These are phyloP conservation scores for Cuniculus paca DNA, from an alignment of 2,797 vertebrate species.

Conservation along the genomic window DNA sequence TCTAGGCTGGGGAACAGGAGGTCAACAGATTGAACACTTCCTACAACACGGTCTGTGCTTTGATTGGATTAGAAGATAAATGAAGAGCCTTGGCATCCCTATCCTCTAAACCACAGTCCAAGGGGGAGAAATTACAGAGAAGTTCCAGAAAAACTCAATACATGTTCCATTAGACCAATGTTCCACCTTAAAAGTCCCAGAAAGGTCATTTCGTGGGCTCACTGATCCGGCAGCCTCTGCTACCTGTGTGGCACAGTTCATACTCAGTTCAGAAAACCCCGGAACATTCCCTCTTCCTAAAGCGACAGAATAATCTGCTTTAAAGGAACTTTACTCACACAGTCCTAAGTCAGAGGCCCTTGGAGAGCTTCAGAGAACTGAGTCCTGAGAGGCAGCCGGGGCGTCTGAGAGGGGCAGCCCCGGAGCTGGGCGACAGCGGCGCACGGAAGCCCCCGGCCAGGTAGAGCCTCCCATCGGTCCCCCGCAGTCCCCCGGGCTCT, in stretches of 20 bases:
- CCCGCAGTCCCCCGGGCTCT: not conserved
- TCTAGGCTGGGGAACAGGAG: not conserved
- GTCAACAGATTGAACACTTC: not conserved
- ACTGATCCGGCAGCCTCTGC: not conserved
- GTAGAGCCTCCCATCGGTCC: not conserved
- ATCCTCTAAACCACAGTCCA: not conserved
- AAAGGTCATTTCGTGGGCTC: not conserved
- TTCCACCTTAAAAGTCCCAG: not conserved
- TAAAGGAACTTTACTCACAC: constrained; percentile 78
- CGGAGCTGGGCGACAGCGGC: not conserved
- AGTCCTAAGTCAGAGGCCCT: constrained; percentile 64
- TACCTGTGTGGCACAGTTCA: not conserved
- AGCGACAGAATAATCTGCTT: not conserved
- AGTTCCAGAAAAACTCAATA: not conserved
- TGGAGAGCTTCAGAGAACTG: constrained; percentile 62
- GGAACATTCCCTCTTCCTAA: not conserved
- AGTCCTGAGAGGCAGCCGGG: not conserved
- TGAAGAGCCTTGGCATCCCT: not conserved
- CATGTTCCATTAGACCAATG: not conserved
- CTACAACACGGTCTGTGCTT: not conserved
- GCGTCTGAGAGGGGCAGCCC: not conserved
- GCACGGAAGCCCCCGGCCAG: constrained; percentile 25
- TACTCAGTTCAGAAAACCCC: not conserved
- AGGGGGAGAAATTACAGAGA: not conserved
- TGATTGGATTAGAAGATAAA: constrained; percentile 9